Evolutionary conservation across 2,113 vertebrate genomes (phyloP).

Genomic region (Neoarius graeffei): DNA sequence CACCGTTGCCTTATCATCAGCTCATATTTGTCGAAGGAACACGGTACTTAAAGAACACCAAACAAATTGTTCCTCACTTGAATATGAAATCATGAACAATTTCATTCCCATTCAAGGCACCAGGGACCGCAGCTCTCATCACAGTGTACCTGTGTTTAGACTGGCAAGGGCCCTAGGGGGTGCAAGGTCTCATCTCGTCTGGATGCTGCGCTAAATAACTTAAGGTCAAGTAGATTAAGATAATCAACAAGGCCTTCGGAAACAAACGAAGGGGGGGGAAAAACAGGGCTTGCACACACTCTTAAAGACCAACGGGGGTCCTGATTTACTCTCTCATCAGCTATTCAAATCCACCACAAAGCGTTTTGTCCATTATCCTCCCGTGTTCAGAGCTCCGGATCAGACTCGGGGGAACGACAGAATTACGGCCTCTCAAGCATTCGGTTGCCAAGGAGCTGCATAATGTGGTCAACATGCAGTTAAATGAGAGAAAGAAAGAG

Average conservation of each 20-base stretch:
- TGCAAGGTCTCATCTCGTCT: conserved; percentile 42
- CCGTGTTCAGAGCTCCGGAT: conserved; percentile 28
- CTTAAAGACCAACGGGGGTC: conserved; percentile 51
- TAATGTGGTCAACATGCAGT: conserved; percentile 32
- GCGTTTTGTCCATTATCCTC: conserved; percentile 49
- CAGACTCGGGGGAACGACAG: conserved; percentile 50
- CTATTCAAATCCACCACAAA: conserved; percentile 54
- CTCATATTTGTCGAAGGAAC: conserved; percentile 35
- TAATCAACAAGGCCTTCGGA: conserved; percentile 58
- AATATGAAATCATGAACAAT: conserved; percentile 54
- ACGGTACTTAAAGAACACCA: conserved; percentile 45
- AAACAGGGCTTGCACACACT: conserved; percentile 18
- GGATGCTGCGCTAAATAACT: conserved; percentile 54
- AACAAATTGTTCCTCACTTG: conserved; percentile 54
- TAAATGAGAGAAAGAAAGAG: background rate
- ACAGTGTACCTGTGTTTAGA: conserved; percentile 44
- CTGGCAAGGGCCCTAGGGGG: conserved; percentile 47
- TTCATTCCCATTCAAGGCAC: conserved; percentile 50
- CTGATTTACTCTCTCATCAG: conserved; percentile 55
- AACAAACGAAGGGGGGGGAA: conserved; percentile 46
- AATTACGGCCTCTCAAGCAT: conserved; percentile 44
- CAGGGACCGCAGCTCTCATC: conserved; percentile 38
- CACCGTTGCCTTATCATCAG: conserved; percentile 33
- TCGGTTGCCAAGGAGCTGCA: conserved; percentile 51
- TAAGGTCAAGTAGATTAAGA: conserved; percentile 61